Evolutionary conservation across 2,113 vertebrate genomes (phyloP), one percentile per base, ranked within the genome.

Genomic region (Mionectes macconnelli): DNA sequence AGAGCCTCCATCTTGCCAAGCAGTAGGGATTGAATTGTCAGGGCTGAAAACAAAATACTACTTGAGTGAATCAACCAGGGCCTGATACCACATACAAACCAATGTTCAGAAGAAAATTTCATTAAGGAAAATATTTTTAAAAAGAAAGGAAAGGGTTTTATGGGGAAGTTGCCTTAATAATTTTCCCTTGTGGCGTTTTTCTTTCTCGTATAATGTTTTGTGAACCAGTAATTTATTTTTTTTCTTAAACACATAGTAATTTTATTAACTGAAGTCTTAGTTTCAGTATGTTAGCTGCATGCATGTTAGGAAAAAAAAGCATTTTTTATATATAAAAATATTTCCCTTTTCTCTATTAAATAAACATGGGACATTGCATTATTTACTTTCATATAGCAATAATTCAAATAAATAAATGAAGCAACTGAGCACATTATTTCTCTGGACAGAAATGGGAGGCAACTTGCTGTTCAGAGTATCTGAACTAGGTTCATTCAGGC

Each of bases 401-500:
- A 87, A 91, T 84, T 86, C 83, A 89, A 66, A 84, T 93, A 92
- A 89, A 89, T 93, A 88, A 89, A 96, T 95, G 64, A 80, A 81
- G 25, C 6, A n/a, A 94, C 60, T 7, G 6, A 87, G 80, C 40
- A 87, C 60, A 30, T 91, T 94, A 89, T 90, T 88, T 87, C 35
- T 92, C 42, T 81, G 42, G 47, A 35, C 91, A 81, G 59, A 88
- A 96, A 89, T 60, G 57, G 22, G 83, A 96, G 90, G 53, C 66
- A 95, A 78, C 79, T 93, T 96, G 49, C 90, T 77, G 27, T 84
- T 90, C 78, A 84, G 39, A 85, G 64, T 83, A 79, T 75, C 85
- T 94, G 85, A 96, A 88, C 50, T 80, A 80, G 90, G 66, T 39
- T 94, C n/a, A 8, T 70, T 96, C 86, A 87, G 78, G 89, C 89